Base-by-base conservation (phyloP, 2,888 invertebrate species). In the Alentia gelatinosa region DNA sequence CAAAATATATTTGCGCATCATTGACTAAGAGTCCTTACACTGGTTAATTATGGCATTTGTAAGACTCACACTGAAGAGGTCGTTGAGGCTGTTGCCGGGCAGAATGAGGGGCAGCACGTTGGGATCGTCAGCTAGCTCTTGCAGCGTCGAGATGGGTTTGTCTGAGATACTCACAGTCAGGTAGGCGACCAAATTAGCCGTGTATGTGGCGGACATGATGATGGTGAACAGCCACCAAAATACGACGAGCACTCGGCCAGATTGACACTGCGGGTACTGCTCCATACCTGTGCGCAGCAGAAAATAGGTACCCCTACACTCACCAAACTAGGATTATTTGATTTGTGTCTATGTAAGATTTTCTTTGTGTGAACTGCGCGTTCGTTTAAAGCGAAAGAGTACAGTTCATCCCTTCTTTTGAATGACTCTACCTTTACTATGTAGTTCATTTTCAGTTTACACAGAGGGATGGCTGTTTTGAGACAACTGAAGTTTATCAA, bases 191-290 rank as follows among this genome's bases (percentile, higher is more conserved):
- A 86, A 47, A 47, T 86, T 86, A 23, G 86, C 86, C 47, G 86
- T 86, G 86, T 86, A 86, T 1, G 86, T 86, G 35, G 86, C 86
- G 7, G 86, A 86, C 86, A 86, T 86, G 50, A 47, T 50, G 35
- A 86, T 86, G 42, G 86, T 86, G 50, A 86, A 86, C 35, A 86
- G 30, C 86, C 86, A 86, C 86, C 86, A 86, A 12, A 86, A 42
- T 12, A 42, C 86, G 4, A 86, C 86, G 33, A 86, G 86, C 26
- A 86, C 86, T 5, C 86, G 86, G 4, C 86, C 86, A 1, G 86
- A 86, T 30, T 42, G 86, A 26, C 47, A 86, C 50, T 15, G 12
- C 23, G 86, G 86, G 50, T 86, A 86, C 1, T 86, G 30, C 30
- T 86, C 86, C 86, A 86, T 86, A 26, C 86, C 86, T 86, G 35